Conservation (phyloP, 2,797 vertebrate genomes). For the Xenopus petersii region DNA sequence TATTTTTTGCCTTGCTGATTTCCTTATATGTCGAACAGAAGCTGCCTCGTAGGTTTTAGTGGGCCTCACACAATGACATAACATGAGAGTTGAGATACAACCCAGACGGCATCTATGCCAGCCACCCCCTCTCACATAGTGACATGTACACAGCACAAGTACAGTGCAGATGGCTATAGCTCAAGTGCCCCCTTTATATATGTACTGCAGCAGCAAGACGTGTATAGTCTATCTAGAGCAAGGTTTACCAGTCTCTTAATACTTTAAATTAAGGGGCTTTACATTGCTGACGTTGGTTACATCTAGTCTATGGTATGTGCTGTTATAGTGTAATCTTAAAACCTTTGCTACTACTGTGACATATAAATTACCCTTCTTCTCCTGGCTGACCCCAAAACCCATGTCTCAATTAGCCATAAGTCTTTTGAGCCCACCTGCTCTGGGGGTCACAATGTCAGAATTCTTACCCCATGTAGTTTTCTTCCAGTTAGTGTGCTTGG, state of each 20-base stretch:
- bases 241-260: neutral
- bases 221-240: neutral
- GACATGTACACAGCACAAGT: constrained; percentile 18
- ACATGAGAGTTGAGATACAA: constrained; percentile 29
- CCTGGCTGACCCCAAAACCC: too few species aligned
- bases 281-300: too few species aligned
- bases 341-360: too few species aligned
- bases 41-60: constrained; percentile 14
- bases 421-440: too few species aligned
- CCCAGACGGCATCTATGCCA: constrained; percentile 30
- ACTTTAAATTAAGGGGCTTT: too few species aligned
- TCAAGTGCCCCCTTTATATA: neutral
- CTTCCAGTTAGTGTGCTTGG: too few species aligned
- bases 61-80: constrained; percentile 37
- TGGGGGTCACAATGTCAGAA: too few species aligned
- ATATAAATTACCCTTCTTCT: too few species aligned
- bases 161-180: neutral
- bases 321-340: too few species aligned
- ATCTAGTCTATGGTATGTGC: too few species aligned
- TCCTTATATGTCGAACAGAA: constrained; percentile 42
- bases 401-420: too few species aligned
- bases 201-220: neutral
- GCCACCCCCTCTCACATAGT: neutral
- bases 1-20: constrained; percentile 1
- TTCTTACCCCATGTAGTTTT: too few species aligned